These are phyloP conservation scores for Pseudomyrmex flavicornis DNA, from an alignment of 1,140 invertebrate species.

Conservation along the genomic window DNA sequence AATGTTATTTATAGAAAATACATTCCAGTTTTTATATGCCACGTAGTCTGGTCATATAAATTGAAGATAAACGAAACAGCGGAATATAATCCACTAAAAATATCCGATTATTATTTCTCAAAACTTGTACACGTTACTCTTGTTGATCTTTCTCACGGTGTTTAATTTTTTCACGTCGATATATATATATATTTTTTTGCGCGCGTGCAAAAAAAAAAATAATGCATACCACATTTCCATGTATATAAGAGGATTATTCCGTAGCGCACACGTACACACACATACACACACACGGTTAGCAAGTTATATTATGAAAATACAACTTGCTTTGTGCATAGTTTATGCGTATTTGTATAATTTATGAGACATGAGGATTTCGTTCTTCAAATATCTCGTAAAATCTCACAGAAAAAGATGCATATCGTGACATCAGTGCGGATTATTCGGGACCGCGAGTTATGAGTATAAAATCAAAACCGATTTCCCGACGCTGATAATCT, in stretches of 20 bases:
- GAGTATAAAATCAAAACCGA: conserved; percentile 26
- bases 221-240: too few species aligned
- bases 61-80: background rate
- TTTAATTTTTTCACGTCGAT: background rate
- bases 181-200: background rate
- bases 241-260: conserved; percentile 76
- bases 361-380: background rate
- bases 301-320: conserved; percentile 60
- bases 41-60: background rate
- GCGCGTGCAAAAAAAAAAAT: too few species aligned
- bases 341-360: conserved; percentile 22
- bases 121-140: background rate
- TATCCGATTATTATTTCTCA: conserved; percentile 18
- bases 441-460: conserved; percentile 14
- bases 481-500: conserved; percentile 1
- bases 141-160: background rate
- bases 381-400: background rate
- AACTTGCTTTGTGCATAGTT: conserved; percentile 64
- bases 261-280: conserved; percentile 14
- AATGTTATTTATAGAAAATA: too few species aligned
- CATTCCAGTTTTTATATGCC: too few species aligned
- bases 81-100: background rate
- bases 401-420: background rate
- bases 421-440: conserved; percentile 4
- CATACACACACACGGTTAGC: background rate